A percentile compares a stretch with the other conserved stretches of the same genome.
phyloP scores from a whole-genome alignment of 2,888 invertebrate genomes.

The Sinopyrophorus schimmeli region DNA sequence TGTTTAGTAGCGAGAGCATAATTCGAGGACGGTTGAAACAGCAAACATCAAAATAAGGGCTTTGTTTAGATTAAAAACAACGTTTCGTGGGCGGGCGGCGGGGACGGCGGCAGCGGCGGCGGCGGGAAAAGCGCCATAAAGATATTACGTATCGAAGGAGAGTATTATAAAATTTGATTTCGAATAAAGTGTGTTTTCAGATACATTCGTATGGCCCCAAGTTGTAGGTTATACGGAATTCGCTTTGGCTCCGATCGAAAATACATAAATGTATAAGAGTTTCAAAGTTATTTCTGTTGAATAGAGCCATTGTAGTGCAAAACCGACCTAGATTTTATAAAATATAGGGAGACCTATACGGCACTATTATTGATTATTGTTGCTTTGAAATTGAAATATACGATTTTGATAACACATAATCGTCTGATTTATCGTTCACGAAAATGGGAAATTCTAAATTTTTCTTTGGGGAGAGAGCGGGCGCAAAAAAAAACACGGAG shows the following conservation, averaged over 20 bases:
- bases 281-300: conserved; percentile 26
- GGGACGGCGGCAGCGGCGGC: too few relatives aligned
- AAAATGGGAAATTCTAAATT: conserved; percentile 8
- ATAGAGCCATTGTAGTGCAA: conserved; percentile 27
- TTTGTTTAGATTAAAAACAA: too few relatives aligned
- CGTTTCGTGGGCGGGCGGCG: too few relatives aligned
- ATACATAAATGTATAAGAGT: conserved; percentile 32
- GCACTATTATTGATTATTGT: conserved; percentile 19
- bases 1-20: too few relatives aligned
- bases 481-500: conserved; percentile 4
- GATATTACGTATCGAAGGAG: conserved; percentile 18
- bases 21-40: too few relatives aligned
- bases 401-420: conserved; percentile 17
- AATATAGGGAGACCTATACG: conserved; percentile 28
- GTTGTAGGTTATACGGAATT: conserved; percentile 25
- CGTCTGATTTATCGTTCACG: conserved; percentile 15
- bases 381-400: conserved; percentile 23
- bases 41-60: too few relatives aligned
- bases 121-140: too few relatives aligned
- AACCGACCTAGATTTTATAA: conserved; percentile 26
- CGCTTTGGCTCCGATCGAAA: conserved; percentile 30
- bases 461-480: background rate
- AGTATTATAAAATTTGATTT: conserved; percentile 28
- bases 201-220: conserved; percentile 22
- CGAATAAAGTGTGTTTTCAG: conserved; percentile 24